Conservation (phyloP, 2,797 vertebrate species). For the Xyrichtys novacula region DNA sequence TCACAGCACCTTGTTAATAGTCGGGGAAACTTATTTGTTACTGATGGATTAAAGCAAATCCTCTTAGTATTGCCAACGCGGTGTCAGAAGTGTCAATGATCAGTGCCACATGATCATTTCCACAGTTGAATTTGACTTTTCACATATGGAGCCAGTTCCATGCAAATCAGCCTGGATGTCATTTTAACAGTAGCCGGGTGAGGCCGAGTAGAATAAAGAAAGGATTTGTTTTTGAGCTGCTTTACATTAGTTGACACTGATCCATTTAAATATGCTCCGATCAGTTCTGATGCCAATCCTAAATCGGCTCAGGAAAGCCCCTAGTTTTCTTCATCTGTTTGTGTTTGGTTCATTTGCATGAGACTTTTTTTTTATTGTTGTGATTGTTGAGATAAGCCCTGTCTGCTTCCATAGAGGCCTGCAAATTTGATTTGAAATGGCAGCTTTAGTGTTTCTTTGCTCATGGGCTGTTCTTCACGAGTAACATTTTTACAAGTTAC, state of each 20-base stretch:
- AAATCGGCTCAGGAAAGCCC: neutral
- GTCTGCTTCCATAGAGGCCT: neutral
- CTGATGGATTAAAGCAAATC: neutral
- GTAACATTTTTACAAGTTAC: neutral
- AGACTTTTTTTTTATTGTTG: neutral
- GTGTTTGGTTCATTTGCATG: neutral
- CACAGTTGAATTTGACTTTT: neutral
- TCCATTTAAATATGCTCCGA: neutral
- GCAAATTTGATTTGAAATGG: constrained; percentile 4
- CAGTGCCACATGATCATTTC: neutral
- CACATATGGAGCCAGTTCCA: neutral
- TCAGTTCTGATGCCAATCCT: neutral
- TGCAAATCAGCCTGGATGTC: neutral
- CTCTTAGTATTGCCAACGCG: neutral
- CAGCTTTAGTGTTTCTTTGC: neutral
- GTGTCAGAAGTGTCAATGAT: neutral
- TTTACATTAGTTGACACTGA: constrained; percentile 1
- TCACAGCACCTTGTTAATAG: neutral
- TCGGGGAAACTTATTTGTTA: neutral
- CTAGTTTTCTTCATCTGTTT: neutral
- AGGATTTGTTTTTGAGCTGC: neutral
- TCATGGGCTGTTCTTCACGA: neutral
- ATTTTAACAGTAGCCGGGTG: neutral
- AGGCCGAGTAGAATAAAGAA: neutral
- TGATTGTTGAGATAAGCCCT: neutral